phyloP scores from a whole-genome alignment of 23 tunicate species.

The Trididemnum nubilum region DNA sequence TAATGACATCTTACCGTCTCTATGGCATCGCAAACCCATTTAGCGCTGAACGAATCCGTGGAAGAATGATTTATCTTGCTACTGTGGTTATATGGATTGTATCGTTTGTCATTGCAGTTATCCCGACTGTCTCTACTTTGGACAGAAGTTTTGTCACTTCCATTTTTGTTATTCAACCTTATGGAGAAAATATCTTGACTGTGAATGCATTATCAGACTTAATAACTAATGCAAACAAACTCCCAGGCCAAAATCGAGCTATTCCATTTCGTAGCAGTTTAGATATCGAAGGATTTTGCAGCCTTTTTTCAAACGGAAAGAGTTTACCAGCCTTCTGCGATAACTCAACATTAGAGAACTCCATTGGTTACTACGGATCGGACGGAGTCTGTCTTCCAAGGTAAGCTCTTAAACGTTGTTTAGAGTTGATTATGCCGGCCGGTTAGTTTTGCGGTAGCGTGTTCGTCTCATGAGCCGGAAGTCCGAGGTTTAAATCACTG shows the following conservation, averaged over 20 bases:
- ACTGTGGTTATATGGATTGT: conserved; percentile 48
- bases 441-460: no score
- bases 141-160: background rate
- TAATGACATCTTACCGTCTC: conserved; percentile 70
- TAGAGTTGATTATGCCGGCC: no score
- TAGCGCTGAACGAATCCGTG: conserved; percentile 39
- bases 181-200: background rate
- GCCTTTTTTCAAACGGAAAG: background rate
- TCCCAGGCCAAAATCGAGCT: background rate
- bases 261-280: background rate
- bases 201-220: background rate
- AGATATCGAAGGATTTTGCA: background rate
- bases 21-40: conserved; percentile 56
- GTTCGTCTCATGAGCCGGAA: no score
- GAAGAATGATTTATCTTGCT: conserved; percentile 21
- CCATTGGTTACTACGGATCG: conserved; percentile 55
- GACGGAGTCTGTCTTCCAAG: conserved; percentile 81
- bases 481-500: no score
- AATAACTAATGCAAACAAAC: background rate
- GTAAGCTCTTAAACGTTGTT: no score
- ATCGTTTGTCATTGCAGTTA: conserved; percentile 21
- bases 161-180: conserved; percentile 18
- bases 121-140: conserved; percentile 26
- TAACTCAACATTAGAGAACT: background rate
- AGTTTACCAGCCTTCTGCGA: conserved; percentile 12